These are phyloP conservation scores for Parnassius orleans DNA, from an alignment of 2,888 invertebrate genomes.

Conservation along the genomic window DNA sequence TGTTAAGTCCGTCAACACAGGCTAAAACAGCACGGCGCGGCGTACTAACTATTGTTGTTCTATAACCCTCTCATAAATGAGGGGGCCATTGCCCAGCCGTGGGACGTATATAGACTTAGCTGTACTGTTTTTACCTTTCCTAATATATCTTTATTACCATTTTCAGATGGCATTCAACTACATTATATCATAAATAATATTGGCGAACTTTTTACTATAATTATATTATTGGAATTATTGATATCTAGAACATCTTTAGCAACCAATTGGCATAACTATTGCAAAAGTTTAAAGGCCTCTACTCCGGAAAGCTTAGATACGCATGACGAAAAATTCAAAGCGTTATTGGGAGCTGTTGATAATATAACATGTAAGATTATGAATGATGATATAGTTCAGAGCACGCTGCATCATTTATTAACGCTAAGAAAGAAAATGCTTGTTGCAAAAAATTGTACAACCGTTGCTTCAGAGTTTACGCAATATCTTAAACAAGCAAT, in stretches of 20 bases:
- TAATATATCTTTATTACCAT: not conserved
- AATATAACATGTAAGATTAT: slow-evolving; percentile 85
- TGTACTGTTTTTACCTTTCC: no score
- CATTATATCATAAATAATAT: slow-evolving; percentile 79
- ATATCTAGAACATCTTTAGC: slow-evolving; percentile 63
- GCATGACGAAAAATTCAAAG: slow-evolving; percentile 82
- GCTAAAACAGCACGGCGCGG: no score
- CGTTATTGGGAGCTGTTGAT: slow-evolving; percentile 86
- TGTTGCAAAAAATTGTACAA: slow-evolving; percentile 67
- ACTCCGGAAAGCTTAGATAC: slow-evolving; percentile 83
- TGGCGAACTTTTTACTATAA: slow-evolving; percentile 83
- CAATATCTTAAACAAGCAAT: slow-evolving; percentile 84
- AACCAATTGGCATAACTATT: slow-evolving; percentile 88
- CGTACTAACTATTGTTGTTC: no score
- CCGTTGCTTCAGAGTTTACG: slow-evolving; percentile 82
- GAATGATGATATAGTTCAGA: slow-evolving; percentile 86
- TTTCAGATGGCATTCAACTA: slow-evolving; percentile 71
- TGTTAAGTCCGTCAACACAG: no score
- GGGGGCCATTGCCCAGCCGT: no score
- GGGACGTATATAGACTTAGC: no score
- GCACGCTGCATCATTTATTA: slow-evolving; percentile 67
- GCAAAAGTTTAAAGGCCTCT: slow-evolving; percentile 86
- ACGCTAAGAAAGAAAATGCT: slow-evolving; percentile 63
- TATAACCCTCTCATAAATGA: no score
- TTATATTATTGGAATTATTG: slow-evolving; percentile 84